These are phyloP conservation scores for Lacerta bilineata DNA, from an alignment of 2,797 vertebrate genomes.

Conservation along the genomic window DNA sequence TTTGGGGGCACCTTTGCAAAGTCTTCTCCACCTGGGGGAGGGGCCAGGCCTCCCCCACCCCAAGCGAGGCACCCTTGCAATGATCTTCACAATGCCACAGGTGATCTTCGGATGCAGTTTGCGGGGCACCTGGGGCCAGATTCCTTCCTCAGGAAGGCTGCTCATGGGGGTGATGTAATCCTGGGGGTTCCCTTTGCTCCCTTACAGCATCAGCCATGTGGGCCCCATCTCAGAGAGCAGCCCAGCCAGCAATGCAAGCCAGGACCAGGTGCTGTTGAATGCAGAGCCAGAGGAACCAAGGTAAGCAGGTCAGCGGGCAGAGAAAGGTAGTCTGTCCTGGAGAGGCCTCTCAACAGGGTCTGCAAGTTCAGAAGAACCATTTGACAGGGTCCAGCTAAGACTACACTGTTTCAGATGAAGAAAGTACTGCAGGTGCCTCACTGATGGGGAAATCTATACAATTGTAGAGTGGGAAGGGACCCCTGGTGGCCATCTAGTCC, in stretches of 20 bases:
- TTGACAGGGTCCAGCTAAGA: neutral
- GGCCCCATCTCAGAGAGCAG: conserved; percentile 95
- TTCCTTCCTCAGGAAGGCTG: too few species aligned
- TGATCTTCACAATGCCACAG: neutral
- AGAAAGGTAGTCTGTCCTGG: rapidly evolving
- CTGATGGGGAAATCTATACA: neutral
- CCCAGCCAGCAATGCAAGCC: conserved; percentile 88
- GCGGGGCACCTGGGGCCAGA: too few species aligned
- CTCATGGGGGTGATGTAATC: neutral
- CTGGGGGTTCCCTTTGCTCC: neutral
- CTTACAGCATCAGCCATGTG: conserved; percentile 91
- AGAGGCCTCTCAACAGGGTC: too few species aligned
- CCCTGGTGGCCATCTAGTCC: neutral
- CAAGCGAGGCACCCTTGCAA: too few species aligned
- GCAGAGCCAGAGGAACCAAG: conserved; percentile 84
- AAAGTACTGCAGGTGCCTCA: neutral
- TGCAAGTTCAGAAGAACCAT: neutral
- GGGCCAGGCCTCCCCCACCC: too few species aligned
- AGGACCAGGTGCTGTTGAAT: conserved; percentile 74
- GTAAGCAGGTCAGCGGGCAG: conserved; percentile 73
- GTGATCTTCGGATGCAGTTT: neutral
- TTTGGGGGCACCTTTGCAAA: too few species aligned
- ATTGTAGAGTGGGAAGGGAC: neutral
- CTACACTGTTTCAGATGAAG: rapidly evolving
- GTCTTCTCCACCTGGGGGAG: too few species aligned